A percentile compares a stretch with the other conserved stretches of the same genome.
phyloP scores from a whole-genome alignment of 2,797 vertebrate species.

The Columba guinea region DNA sequence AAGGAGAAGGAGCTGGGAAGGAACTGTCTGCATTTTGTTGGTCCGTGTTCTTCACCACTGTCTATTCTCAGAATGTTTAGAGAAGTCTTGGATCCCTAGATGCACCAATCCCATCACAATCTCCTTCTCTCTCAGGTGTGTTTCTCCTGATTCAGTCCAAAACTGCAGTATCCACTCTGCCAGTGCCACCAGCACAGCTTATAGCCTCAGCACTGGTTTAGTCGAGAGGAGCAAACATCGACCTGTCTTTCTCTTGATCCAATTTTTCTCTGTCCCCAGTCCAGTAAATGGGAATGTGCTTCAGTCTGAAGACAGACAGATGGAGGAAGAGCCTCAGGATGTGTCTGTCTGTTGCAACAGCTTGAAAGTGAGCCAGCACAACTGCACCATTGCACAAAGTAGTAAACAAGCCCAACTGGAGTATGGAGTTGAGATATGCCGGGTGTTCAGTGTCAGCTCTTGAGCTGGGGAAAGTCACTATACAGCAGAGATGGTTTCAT shows the following conservation, averaged over 20 bases:
- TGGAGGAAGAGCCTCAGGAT: not conserved
- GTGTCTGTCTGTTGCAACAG: constrained; percentile 10
- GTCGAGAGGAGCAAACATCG: not conserved
- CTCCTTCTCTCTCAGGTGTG: fast-evolving
- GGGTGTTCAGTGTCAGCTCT: not conserved
- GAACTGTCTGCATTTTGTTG: not conserved
- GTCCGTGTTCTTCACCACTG: not conserved
- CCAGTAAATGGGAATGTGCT: not conserved
- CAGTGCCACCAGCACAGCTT: not conserved
- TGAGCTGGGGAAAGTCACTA: not conserved
- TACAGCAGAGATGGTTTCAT: not conserved
- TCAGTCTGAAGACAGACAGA: not conserved
- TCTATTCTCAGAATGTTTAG: not conserved
- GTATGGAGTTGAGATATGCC: not conserved
- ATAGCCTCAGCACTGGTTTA: not conserved
- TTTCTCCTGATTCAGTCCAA: not conserved
- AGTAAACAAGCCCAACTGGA: not conserved
- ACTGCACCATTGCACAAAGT: not conserved
- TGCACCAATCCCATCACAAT: not conserved
- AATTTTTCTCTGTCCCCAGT: not conserved
- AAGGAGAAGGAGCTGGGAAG: not conserved
- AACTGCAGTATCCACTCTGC: not conserved
- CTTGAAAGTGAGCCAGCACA: not conserved
- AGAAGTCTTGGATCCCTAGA: not conserved
- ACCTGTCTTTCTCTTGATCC: not conserved